phyloP scores from a whole-genome alignment of 2,888 invertebrate species.

The Strigamia crassipes region DNA sequence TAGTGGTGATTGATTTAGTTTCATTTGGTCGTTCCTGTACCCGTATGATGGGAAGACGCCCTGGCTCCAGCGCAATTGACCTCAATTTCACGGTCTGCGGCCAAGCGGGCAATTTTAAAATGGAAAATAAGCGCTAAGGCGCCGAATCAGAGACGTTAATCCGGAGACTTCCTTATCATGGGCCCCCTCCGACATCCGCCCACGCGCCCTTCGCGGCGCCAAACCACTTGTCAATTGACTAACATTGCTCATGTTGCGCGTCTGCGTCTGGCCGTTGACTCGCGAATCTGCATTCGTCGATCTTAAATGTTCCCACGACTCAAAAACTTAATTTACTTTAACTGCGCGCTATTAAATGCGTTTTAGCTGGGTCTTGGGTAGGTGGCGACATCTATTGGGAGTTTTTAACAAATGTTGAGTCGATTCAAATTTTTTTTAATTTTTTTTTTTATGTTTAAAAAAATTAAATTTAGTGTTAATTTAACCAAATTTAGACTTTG shows the following conservation, averaged over 20 bases:
- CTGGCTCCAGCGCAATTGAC: background rate
- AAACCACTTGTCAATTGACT: background rate
- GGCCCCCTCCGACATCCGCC: background rate
- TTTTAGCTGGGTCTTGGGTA: background rate
- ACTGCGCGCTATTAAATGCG: too few species aligned
- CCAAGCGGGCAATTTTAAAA: conserved; percentile 6
- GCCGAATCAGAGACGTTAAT: conserved; percentile 5
- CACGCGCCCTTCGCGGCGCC: background rate
- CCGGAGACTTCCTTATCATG: background rate
- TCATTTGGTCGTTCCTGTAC: background rate
- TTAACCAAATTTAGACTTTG: too few species aligned
- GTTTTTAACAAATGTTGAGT: too few species aligned
- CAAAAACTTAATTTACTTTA: background rate
- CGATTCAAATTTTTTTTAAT: too few species aligned
- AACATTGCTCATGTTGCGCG: background rate
- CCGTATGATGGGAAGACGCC: background rate
- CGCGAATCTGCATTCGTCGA: background rate
- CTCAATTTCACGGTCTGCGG: conserved; percentile 29
- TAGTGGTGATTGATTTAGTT: background rate
- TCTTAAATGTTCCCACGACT: background rate
- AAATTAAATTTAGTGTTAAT: too few species aligned
- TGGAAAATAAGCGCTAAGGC: conserved; percentile 26
- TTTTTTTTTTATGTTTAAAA: too few species aligned
- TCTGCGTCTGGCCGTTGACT: background rate
- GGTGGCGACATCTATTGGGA: background rate